Base-by-base conservation (phyloP, 1,140 invertebrate genomes). In the Trichogramma pretiosum region DNA sequence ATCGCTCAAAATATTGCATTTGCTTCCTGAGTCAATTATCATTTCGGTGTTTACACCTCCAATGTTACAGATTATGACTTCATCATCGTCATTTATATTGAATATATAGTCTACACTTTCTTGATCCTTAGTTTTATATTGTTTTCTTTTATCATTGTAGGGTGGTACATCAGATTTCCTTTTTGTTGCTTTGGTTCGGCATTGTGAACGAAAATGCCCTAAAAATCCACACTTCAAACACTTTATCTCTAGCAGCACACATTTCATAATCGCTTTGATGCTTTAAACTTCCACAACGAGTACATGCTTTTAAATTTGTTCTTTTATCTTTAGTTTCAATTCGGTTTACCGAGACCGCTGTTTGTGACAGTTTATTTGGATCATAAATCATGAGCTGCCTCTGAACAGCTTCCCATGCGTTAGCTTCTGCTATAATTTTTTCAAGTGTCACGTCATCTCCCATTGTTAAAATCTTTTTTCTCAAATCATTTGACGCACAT, bases 401-500 rank as follows among this genome's bases (percentile, higher is more conserved):
- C 2, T 14, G 21, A 3, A 28, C 34, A 11, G 21, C 37, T 26
- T 49, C 47, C 13, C 32, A 23, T 5, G 35, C 34, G 14, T 42
- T 32, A n/a, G 32, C 32, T 7, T 43, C 21, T 24, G 42, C 39
- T n/a, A 43, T 14, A 5, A 43, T 40, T 11, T 49, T 37, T 2
- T 36, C 10, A 14, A 37, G 26, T 16, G 47, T 41, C 5, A 54
- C 52, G 9, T 55, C 56, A 17, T 55, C 46, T 19, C 49, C 46
- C 24, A 28, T n/a, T n/a, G n/a, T n/a, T 19, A 58, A 21, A 24
- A 54, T 46, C 44, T 50, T 54, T 26, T 56, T 52, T 30, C 55
- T 43, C 14, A 59, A 36, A 3, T 59, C 53, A 4, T 16, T 23
- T 24, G 50, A 49, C 9, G 23, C 32, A 39, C 51, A 61, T 36